These are phyloP conservation scores for Phenacoccus solenopsis DNA, from an alignment of 1,140 invertebrate genomes.

Conservation along the genomic window DNA sequence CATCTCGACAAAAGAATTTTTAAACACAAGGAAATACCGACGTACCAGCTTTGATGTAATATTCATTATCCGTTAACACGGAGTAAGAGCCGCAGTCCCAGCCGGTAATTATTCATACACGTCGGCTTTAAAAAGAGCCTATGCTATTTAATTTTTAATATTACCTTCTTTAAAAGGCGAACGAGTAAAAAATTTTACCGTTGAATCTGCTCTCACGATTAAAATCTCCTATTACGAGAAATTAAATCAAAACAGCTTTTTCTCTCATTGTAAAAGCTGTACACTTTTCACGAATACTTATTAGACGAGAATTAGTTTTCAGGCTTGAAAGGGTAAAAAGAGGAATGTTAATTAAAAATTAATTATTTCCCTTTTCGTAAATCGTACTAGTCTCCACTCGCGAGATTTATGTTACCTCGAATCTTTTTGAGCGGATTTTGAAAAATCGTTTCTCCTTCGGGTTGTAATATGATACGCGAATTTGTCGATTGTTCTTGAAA, in stretches of 20 bases:
- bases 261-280: background rate
- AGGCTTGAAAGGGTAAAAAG: background rate
- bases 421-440: too few relatives aligned
- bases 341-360: slow-evolving; percentile 2
- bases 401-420: too few relatives aligned
- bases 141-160: background rate
- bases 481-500: too few relatives aligned
- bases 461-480: too few relatives aligned
- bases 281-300: background rate
- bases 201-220: background rate
- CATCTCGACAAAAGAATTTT: background rate
- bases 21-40: background rate
- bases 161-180: background rate
- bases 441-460: too few relatives aligned
- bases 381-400: too few relatives aligned
- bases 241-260: slow-evolving; percentile 3
- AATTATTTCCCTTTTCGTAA: background rate
- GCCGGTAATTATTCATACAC: slow-evolving; percentile 2
- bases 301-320: slow-evolving; percentile 2
- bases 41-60: slow-evolving; percentile 2
- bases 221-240: background rate
- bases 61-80: background rate
- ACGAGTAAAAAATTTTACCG: background rate
- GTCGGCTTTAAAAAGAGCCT: background rate
- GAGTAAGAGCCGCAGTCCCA: background rate